Percentiles rank a stretch among this genome's conserved stretches.
Evolutionary conservation across 30 jellyfish, hydroid and myxozoan genomes (phyloP).

Genomic region (Aurelia aurita complex sp. Pacific): DNA sequence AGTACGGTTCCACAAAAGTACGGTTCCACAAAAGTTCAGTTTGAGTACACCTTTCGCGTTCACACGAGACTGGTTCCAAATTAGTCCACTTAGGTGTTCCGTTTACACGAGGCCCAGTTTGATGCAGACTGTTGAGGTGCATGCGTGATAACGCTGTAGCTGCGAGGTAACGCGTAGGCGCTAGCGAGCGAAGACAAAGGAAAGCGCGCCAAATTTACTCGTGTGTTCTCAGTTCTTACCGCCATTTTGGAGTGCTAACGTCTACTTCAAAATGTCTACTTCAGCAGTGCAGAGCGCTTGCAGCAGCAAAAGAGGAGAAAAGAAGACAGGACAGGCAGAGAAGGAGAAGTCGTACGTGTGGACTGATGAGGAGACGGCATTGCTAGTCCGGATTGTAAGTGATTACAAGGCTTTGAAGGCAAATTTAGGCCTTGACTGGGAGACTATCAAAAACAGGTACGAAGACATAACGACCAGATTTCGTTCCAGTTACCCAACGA

Average conservation of each 20-base stretch:
- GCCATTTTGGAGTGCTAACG: too few relatives aligned
- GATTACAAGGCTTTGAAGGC: constrained; percentile 24
- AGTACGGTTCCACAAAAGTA: not conserved
- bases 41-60: constrained; percentile 1
- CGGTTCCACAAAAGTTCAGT: constrained; percentile 17
- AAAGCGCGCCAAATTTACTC: too few relatives aligned
- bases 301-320: not conserved
- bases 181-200: too few relatives aligned
- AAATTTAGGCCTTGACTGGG: constrained; percentile 34
- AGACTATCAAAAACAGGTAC: constrained; percentile 11
- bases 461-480: not conserved
- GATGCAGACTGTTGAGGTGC: too few relatives aligned
- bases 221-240: too few relatives aligned
- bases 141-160: too few relatives aligned
- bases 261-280: too few relatives aligned
- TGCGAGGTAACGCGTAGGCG: too few relatives aligned
- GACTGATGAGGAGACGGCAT: constrained; percentile 43
- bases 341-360: constrained; percentile 13
- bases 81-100: not conserved
- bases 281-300: not conserved
- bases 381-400: constrained; percentile 1
- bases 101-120: too few relatives aligned
- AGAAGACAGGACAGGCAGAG: not conserved
- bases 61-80: too few relatives aligned
- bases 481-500: constrained; percentile 6